Conservation (phyloP, 2,888 invertebrate species). For the Ichneumoninae sp. region DNA sequence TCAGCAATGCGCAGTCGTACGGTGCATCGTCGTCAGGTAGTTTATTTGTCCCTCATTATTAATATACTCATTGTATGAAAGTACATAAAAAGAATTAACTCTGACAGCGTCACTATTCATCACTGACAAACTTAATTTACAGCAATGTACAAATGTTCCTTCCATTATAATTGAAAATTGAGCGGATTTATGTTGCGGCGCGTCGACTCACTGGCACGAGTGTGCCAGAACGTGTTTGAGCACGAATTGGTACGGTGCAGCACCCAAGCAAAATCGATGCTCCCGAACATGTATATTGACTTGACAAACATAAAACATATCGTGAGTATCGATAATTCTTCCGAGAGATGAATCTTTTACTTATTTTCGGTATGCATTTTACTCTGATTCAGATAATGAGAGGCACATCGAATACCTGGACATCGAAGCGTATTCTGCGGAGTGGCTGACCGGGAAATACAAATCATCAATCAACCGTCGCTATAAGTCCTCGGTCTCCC, state of each 20-base stretch:
- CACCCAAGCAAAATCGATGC: not conserved
- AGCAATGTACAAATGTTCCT: not conserved
- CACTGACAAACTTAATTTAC: too few species aligned
- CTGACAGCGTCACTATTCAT: too few species aligned
- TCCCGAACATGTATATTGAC: not conserved
- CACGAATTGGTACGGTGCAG: not conserved
- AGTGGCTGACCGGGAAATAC: not conserved
- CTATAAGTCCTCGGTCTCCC: conserved; percentile 15
- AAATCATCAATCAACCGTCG: conserved; percentile 43
- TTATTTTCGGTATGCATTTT: not conserved
- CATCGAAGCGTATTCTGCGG: not conserved
- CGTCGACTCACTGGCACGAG: too few species aligned
- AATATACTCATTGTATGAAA: too few species aligned
- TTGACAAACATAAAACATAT: not conserved
- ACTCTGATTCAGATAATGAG: not conserved
- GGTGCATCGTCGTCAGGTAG: not conserved
- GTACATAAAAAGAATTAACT: too few species aligned
- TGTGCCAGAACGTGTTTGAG: not conserved
- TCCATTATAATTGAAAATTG: not conserved
- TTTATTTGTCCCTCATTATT: not conserved
- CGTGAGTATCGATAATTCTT: not conserved
- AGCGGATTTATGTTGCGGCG: not conserved
- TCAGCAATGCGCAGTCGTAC: not conserved
- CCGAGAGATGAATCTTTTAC: not conserved
- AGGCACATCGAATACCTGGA: not conserved